Percentiles rank a stretch among this genome's conserved stretches.
phyloP scores from a whole-genome alignment of 2,888 invertebrate species.

The Eupithecia pulchellata region DNA sequence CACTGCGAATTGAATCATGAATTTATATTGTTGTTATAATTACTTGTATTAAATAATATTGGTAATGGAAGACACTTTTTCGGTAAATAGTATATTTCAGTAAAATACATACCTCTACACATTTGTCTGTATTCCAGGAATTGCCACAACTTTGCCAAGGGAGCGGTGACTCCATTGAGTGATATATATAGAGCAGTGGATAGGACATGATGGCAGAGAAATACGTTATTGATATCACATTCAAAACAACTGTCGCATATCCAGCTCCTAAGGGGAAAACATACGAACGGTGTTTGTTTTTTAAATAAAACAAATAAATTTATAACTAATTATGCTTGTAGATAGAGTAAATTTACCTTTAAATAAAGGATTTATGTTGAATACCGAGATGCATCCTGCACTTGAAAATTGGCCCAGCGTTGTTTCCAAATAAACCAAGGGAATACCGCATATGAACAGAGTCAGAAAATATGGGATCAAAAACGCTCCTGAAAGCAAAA shows the following conservation, averaged over 20 bases:
- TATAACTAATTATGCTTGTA: background rate
- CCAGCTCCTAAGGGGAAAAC: conserved; percentile 89
- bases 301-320: background rate
- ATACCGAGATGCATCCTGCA: conserved; percentile 92
- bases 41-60: no score
- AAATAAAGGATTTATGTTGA: conserved; percentile 92
- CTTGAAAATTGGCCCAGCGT: conserved; percentile 94
- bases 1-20: background rate
- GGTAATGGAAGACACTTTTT: background rate
- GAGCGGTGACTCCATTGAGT: conserved; percentile 87
- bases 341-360: conserved; percentile 87
- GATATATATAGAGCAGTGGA: conserved; percentile 92
- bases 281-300: background rate
- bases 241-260: conserved; percentile 92
- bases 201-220: conserved; percentile 95
- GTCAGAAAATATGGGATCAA: conserved; percentile 94
- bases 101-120: conserved; percentile 83
- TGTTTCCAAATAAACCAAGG: conserved; percentile 94
- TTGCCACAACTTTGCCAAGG: conserved; percentile 93
- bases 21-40: no score
- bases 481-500: conserved; percentile 89
- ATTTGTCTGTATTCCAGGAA: conserved; percentile 92
- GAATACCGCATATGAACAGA: conserved; percentile 92
- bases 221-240: conserved; percentile 92
- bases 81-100: background rate